These are phyloP conservation scores for Coregonus sp. DNA, from an alignment of 2,797 vertebrate genomes.

Conservation along the genomic window DNA sequence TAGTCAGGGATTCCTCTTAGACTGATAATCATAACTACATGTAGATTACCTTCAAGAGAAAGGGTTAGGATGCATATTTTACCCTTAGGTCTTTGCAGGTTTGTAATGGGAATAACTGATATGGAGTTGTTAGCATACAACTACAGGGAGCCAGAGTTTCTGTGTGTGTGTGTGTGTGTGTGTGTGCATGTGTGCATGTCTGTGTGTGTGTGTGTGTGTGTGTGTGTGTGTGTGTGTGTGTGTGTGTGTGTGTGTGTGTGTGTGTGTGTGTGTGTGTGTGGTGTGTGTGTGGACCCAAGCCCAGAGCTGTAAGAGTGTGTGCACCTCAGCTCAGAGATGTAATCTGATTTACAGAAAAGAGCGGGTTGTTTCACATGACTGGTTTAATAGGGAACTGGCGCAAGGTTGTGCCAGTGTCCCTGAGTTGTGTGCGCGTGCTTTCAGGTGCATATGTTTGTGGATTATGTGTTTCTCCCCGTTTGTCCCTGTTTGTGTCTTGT, in stretches of 20 bases:
- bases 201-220: not conserved
- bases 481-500: not conserved
- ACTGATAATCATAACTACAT: not conserved
- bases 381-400: constrained; percentile 75
- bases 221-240: constrained; percentile 28
- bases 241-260: constrained; percentile 7
- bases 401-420: constrained; percentile 73
- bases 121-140: not conserved
- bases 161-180: constrained; percentile 28
- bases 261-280: constrained; percentile 19
- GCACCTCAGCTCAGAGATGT: constrained; percentile 69
- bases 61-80: not conserved
- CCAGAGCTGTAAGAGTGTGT: constrained; percentile 38
- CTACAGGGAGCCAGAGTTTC: not conserved
- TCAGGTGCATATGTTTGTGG: constrained; percentile 23
- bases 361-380: constrained; percentile 81
- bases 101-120: not conserved
- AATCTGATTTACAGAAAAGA: constrained; percentile 81
- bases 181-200: not conserved
- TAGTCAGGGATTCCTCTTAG: not conserved
- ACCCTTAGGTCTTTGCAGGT: not conserved
- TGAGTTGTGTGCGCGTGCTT: constrained; percentile 8
- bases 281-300: constrained; percentile 9
- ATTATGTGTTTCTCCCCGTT: not conserved
- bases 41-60: not conserved